Base-by-base conservation (phyloP, 2,888 invertebrate genomes). In the Strigamia transsilvanica region DNA sequence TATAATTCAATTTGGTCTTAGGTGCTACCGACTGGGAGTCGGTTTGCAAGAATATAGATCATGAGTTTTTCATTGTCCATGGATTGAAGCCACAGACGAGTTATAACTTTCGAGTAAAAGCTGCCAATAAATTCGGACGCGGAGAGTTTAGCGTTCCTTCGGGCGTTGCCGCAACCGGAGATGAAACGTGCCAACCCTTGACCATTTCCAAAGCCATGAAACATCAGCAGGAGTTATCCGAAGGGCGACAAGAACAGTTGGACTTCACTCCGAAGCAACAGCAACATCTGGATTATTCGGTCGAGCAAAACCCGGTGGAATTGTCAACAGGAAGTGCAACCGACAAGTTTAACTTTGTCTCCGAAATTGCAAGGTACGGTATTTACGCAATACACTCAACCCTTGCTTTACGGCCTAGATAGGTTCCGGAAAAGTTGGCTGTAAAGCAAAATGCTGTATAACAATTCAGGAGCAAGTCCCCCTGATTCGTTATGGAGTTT, bases 121-220 rank as follows among this genome's bases (percentile, higher is more conserved):
- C 97, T 0, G 91, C 93, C 84, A 99, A 99, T 89, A 92, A 93
- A 81, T 95, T 98, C 86, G 98, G 98, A 0, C 96, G 96, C 94
- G 96, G 98, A 88, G 94, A 94, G 82, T 93, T 93, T 87, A 96
- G 97, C 79, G 93, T 94, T 84, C 93, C 95, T 0, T 94, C 95
- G 0, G 91, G 92, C 83, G 90, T 93, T 0, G 89, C 93, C 23
- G 92, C 92, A 21, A 56, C 56, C 1, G 56, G 56, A n/a, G 56
- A 56, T 56, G 56, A 56, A 3, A 6, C 56, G 1, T 56, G 56
- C 56, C 90, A 92, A 0, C 94, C 94, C 87, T 91, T 97, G 46
- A 92, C 93, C 86, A 90, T 97, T 32, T 93, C 93, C 0, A 92
- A 92, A 85, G 94, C 95, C 0, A 94, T 96, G 94, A 92, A 90